Evolutionary conservation across 1,140 invertebrate genomes (phyloP).

Genomic region (Archivesica marissinica): DNA sequence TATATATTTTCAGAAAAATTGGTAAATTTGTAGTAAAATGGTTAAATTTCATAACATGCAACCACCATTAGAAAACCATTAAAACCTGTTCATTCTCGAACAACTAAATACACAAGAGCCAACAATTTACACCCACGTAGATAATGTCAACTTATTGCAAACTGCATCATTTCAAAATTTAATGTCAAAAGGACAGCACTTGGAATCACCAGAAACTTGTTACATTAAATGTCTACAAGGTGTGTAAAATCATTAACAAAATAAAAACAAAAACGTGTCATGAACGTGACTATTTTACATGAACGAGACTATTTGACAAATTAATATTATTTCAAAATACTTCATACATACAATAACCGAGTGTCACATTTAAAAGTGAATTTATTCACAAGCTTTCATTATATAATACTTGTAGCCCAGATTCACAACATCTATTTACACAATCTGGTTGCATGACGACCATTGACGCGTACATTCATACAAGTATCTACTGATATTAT

Average conservation of each 20-base stretch:
- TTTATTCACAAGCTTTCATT: neutral
- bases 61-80: no score
- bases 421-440: neutral
- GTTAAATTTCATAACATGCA: no score
- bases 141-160: no score
- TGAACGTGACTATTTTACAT: neutral
- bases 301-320: neutral
- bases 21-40: no score
- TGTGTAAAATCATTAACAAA: constrained; percentile 20
- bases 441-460: neutral
- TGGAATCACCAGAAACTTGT: neutral
- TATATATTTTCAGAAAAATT: no score
- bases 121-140: no score
- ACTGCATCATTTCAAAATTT: no score
- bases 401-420: neutral
- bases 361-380: neutral
- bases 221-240: constrained; percentile 7
- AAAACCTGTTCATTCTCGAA: no score
- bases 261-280: neutral
- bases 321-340: no score
- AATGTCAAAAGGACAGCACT: neutral
- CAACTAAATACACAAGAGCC: no score
- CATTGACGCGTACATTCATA: neutral
- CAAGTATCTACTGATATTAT: neutral
- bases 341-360: neutral